phyloP scores from a whole-genome alignment of 1,140 invertebrate species.

The Zaprionus kolodkinae region DNA sequence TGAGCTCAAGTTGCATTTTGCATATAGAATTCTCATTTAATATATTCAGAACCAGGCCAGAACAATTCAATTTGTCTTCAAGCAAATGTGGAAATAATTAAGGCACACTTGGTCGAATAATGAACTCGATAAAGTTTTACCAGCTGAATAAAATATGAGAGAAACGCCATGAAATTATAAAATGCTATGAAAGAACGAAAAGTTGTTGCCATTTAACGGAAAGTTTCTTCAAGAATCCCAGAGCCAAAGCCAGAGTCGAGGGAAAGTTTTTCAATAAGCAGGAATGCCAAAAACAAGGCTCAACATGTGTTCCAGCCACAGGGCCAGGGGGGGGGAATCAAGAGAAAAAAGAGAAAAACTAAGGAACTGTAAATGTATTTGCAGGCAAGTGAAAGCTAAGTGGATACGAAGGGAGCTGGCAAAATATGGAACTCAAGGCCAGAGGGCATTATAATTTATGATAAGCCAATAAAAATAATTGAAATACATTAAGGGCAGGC shows the following conservation, averaged over 20 bases:
- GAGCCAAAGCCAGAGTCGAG: neutral
- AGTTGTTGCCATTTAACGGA: conserved; percentile 70
- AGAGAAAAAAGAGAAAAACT: too few relatives aligned
- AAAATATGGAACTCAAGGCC: conserved; percentile 29
- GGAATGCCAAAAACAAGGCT: conserved; percentile 62
- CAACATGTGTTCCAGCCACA: conserved; percentile 42
- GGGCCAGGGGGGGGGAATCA: conserved; percentile 6
- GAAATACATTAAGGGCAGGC: conserved; percentile 63
- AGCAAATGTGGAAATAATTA: conserved; percentile 69
- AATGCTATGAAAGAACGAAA: conserved; percentile 43
- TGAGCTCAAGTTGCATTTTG: neutral
- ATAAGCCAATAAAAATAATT: conserved; percentile 79
- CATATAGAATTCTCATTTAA: conserved; percentile 2
- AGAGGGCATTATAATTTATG: conserved; percentile 67
- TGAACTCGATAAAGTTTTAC: conserved; percentile 60
- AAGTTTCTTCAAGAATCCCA: conserved; percentile 56
- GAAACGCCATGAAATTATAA: conserved; percentile 64
- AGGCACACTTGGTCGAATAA: conserved; percentile 51
- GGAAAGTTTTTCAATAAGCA: conserved; percentile 77
- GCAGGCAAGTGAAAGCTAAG: conserved; percentile 17
- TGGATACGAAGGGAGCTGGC: conserved; percentile 9
- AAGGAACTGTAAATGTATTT: neutral
- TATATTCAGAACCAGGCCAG: conserved; percentile 25
- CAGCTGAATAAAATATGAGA: conserved; percentile 39
- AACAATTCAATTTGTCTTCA: conserved; percentile 58